A percentile compares a stretch with the other conserved stretches of the same genome.
These are phyloP conservation scores for Phaedon cochleariae DNA, from an alignment of 2,888 invertebrate genomes.

Conservation along the genomic window DNA sequence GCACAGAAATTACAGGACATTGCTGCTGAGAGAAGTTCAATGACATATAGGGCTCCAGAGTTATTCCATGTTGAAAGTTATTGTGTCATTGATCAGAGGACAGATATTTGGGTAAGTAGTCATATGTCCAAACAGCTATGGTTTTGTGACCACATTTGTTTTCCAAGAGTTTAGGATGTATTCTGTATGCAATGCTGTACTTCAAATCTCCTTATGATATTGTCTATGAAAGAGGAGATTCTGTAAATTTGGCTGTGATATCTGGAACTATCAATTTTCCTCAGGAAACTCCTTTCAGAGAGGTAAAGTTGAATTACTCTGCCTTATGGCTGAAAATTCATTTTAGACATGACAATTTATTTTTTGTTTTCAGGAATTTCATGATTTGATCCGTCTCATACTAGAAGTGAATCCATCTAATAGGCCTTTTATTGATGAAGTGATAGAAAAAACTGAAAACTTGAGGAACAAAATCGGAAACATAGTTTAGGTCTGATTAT, in stretches of 20 bases:
- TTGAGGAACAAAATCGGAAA: constrained; percentile 67
- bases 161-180: constrained; percentile 82
- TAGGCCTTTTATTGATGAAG: constrained; percentile 78
- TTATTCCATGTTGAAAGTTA: constrained; percentile 85
- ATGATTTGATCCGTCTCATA: constrained; percentile 74
- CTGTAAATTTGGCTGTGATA: constrained; percentile 84
- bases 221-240: constrained; percentile 85
- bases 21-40: constrained; percentile 85
- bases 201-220: constrained; percentile 87
- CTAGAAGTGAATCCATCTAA: constrained; percentile 79
- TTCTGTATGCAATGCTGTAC: constrained; percentile 85
- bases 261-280: constrained; percentile 79
- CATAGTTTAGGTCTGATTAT: constrained; percentile 60
- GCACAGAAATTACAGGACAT: constrained; percentile 79
- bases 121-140: background rate
- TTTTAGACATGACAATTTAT: background rate
- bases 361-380: constrained; percentile 68
- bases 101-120: constrained; percentile 82
- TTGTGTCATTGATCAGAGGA: constrained; percentile 81
- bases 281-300: constrained; percentile 70
- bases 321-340: background rate
- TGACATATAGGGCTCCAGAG: constrained; percentile 90
- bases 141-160: constrained; percentile 41
- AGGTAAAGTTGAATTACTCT: constrained; percentile 58
- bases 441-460: constrained; percentile 71